Evolutionary conservation across 2,797 vertebrate genomes (phyloP).

Genomic region (Thripadectes ignobilis): DNA sequence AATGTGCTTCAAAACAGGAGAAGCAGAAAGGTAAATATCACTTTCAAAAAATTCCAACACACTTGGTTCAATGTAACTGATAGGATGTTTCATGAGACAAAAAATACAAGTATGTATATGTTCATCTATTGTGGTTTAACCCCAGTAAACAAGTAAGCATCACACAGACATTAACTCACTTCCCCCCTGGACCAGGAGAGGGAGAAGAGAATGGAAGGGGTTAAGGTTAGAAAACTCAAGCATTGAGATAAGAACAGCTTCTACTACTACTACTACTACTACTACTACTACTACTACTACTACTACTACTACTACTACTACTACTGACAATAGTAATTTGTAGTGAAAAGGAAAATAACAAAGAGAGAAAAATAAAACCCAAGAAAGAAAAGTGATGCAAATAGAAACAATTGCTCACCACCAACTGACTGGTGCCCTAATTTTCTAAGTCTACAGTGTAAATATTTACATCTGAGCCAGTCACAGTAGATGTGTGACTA

Average conservation of each 20-base stretch:
- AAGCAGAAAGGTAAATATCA: background rate
- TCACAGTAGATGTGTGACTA: background rate
- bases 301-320: too few relatives aligned
- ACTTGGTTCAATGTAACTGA: background rate
- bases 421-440: background rate
- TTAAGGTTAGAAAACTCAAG: background rate
- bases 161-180: background rate
- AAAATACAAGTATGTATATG: background rate
- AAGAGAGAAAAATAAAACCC: background rate
- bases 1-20: background rate
- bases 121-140: background rate
- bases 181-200: rapidly evolving
- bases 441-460: background rate
- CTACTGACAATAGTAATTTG: background rate
- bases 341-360: background rate
- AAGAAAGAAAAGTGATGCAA: background rate
- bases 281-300: too few relatives aligned
- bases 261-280: too few relatives aligned
- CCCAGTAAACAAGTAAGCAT: background rate
- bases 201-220: background rate
- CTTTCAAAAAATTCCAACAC: background rate
- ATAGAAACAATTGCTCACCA: background rate
- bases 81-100: background rate
- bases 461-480: background rate
- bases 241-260: background rate